A percentile compares a stretch with the other conserved stretches of the same genome.
These are phyloP conservation scores for Bufo gargarizans DNA, from an alignment of 2,113 vertebrate species.

Conservation along the genomic window DNA sequence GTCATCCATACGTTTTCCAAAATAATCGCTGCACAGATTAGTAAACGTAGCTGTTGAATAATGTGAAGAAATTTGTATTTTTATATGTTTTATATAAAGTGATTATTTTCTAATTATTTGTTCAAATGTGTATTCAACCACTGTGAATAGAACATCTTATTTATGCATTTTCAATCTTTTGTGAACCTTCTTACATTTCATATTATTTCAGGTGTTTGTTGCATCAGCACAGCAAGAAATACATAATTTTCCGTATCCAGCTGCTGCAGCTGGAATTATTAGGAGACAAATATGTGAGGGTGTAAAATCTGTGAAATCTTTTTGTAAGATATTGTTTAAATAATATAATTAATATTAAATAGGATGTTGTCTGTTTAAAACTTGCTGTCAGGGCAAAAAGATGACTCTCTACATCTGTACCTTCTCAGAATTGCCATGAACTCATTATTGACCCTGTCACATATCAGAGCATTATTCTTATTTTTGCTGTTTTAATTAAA, in stretches of 20 bases:
- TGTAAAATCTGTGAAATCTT: slow-evolving; percentile 39
- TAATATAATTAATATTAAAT: slow-evolving; percentile 48
- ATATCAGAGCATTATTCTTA: not conserved
- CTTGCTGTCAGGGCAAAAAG: slow-evolving; percentile 25
- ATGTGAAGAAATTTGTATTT: not conserved
- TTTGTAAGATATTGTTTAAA: slow-evolving; percentile 35
- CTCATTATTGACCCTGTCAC: slow-evolving; percentile 24
- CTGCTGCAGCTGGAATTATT: slow-evolving; percentile 50
- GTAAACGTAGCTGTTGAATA: not conserved
- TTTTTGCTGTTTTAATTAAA: slow-evolving; percentile 1
- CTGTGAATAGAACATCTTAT: not conserved
- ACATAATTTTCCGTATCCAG: slow-evolving; percentile 49
- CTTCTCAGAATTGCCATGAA: slow-evolving; percentile 38
- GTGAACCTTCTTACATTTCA: slow-evolving; percentile 30
- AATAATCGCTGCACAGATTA: not conserved
- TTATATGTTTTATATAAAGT: not conserved
- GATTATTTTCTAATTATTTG: not conserved
- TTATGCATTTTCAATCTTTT: slow-evolving; percentile 22
- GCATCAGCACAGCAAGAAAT: slow-evolving; percentile 51
- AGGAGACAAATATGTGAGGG: slow-evolving; percentile 38
- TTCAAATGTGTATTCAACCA: not conserved
- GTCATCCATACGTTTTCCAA: no score
- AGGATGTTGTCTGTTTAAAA: slow-evolving; percentile 30
- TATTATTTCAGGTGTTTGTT: slow-evolving; percentile 58
- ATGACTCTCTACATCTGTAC: slow-evolving; percentile 44